phyloP scores from a whole-genome alignment of 2,888 invertebrate species.

The Rhimphoctona megacephalus region DNA sequence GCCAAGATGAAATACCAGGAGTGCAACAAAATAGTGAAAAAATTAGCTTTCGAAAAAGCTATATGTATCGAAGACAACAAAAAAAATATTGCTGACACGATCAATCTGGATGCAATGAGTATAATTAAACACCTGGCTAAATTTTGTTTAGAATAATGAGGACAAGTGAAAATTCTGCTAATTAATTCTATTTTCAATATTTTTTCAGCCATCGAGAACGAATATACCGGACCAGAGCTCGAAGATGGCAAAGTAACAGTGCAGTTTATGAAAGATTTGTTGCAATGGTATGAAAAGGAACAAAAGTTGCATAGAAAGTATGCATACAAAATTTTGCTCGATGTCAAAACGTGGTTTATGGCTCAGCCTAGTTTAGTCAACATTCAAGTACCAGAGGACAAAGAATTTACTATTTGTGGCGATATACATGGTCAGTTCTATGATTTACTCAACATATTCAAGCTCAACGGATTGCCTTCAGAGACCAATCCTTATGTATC shows the following conservation, averaged over 20 bases:
- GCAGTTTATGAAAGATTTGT: constrained; percentile 94
- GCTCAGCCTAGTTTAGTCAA: constrained; percentile 95
- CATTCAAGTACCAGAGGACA: constrained; percentile 93
- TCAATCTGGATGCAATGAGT: constrained; percentile 97
- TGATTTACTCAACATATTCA: constrained; percentile 98
- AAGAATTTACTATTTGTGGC: constrained; percentile 99
- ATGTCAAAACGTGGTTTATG: constrained; percentile 94
- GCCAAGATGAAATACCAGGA: constrained; percentile 96
- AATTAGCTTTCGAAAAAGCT: constrained; percentile 98
- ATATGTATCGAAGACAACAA: constrained; percentile 96
- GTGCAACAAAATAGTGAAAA: constrained; percentile 98
- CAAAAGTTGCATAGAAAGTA: constrained; percentile 98
- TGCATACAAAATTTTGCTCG: constrained; percentile 98
- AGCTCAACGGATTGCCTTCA: constrained; percentile 98
- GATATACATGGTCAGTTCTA: constrained; percentile 99
- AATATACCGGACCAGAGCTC: constrained; percentile 96
- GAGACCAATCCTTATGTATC: constrained; percentile 96
- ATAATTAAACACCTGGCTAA: constrained; percentile 79
- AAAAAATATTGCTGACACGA: constrained; percentile 94
- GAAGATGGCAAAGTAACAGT: constrained; percentile 95
- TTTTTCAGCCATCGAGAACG: constrained; percentile 94
- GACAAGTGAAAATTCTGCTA: neutral
- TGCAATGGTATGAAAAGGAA: constrained; percentile 95
- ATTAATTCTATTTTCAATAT: constrained; percentile 60
- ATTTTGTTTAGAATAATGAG: neutral